These are phyloP conservation scores for Pao palembangensis DNA, from an alignment of 2,113 vertebrate species.

Conservation along the genomic window DNA sequence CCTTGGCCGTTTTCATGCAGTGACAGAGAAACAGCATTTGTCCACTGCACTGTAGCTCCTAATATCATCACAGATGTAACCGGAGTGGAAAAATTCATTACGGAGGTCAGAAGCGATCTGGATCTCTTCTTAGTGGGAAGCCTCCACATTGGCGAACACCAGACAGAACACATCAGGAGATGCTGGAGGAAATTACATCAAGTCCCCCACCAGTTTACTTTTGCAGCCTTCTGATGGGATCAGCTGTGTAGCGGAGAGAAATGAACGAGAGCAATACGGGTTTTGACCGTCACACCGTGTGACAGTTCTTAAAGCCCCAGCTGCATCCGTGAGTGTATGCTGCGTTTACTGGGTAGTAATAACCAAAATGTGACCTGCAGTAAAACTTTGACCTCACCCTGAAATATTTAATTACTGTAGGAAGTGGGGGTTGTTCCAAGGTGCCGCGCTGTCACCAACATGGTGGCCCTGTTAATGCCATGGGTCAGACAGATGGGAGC, in stretches of 20 bases:
- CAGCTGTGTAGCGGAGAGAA: conserved; percentile 40
- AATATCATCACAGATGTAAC: conserved; percentile 47
- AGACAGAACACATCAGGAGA: conserved; percentile 39
- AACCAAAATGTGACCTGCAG: conserved; percentile 24
- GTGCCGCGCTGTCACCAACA: conserved; percentile 31
- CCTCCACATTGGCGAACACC: conserved; percentile 25
- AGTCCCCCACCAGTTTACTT: conserved; percentile 48
- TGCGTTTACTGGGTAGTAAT: conserved; percentile 37
- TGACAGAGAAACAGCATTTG: conserved; percentile 42
- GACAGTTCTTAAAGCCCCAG: conserved; percentile 34
- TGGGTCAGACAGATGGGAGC: conserved; percentile 54
- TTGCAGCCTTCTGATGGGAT: conserved; percentile 53
- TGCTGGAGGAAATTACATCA: conserved; percentile 53
- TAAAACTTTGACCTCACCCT: conserved; percentile 44
- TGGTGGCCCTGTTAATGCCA: conserved; percentile 39
- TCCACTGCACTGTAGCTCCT: conserved; percentile 24
- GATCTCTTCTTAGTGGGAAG: conserved; percentile 55
- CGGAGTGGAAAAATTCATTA: conserved; percentile 52
- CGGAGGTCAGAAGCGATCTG: conserved; percentile 47
- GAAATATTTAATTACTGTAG: conserved; percentile 46
- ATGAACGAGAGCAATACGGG: conserved; percentile 6
- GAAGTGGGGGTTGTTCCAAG: conserved; percentile 12
- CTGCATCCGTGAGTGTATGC: conserved; percentile 32
- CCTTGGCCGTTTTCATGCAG: conserved; percentile 1
- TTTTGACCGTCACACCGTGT: conserved; percentile 25